phyloP scores from a whole-genome alignment of 2,888 invertebrate genomes.

The Ethmia dodecea region DNA sequence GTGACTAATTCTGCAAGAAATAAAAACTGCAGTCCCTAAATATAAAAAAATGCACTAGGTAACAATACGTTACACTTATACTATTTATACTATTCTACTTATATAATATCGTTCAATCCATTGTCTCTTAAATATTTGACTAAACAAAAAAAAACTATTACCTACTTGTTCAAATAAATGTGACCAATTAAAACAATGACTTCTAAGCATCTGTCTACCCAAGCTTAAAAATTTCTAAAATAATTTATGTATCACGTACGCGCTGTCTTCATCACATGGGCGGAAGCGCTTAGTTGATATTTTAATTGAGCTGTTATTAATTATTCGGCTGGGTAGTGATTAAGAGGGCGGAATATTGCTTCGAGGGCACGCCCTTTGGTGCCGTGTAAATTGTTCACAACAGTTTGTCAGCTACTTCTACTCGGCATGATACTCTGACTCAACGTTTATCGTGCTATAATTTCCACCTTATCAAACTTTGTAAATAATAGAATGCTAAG shows the following conservation, averaged over 20 bases:
- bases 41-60: no score
- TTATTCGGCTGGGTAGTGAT: constrained; percentile 62
- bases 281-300: constrained; percentile 62
- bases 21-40: no score
- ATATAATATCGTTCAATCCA: no score
- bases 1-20: no score
- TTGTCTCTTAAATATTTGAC: no score
- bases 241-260: constrained; percentile 14
- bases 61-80: no score
- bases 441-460: constrained; percentile 42
- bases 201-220: neutral
- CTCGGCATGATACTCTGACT: constrained; percentile 15
- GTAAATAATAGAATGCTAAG: constrained; percentile 18
- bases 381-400: constrained; percentile 36
- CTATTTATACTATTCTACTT: no score
- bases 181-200: no score
- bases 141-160: no score
- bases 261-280: constrained; percentile 42
- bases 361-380: constrained; percentile 50
- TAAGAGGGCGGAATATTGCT: constrained; percentile 66
- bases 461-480: constrained; percentile 33
- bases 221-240: constrained; percentile 6
- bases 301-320: constrained; percentile 72
- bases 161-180: no score
- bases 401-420: constrained; percentile 26